Base-by-base conservation (phyloP, 2,797 vertebrate genomes). In the Clangula hyemalis region DNA sequence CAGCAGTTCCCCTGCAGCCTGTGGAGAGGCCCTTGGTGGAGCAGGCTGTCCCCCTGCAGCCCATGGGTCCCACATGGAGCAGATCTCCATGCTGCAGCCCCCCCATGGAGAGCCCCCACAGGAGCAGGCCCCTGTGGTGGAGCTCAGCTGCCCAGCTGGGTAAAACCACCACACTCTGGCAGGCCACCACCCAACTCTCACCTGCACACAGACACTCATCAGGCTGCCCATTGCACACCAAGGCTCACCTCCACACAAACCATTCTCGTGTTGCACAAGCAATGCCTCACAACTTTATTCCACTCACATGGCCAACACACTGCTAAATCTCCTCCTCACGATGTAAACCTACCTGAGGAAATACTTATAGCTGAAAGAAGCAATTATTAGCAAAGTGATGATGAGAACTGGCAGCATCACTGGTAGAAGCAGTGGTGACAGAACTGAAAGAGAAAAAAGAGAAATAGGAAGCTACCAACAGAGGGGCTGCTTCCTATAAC, bases 291-390 rank as follows among this genome's bases (percentile, higher is more conserved):
- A 10, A 10, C 20, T 41, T 88, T 14, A 17, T 27, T 43, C 14
- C 56, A 65, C 60, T 6, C 47, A 20, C 16, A 10, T 0, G 3
- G 58, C 15, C 57, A 66, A 28, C 41, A 57, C 1, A 2, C 57
- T 76, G 78, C 41, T 60, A 19, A n/a, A 21, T 11, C 14, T 75
- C 20, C 60, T 21, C 11, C 14, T 8, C 22, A 36, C 38, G 64
- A 39, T 1, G 2, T 20, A 60, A 61, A 16, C 95, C 83, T 83
- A 98, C 98, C 97, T 97, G 93, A 95, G 95, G 16, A 97, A 82
- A 3, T 87, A 96, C 60, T 80, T 75, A 18, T 62, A 91, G 36
- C 94, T 93, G 81, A 75, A 95, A 28, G 82, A 96, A 56, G 81
- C 56, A 65, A 3, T 69, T 3, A 69, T 30, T 10, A 98, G 47